Conservation (phyloP, 2,888 invertebrate genomes). For the Arge pagana region DNA sequence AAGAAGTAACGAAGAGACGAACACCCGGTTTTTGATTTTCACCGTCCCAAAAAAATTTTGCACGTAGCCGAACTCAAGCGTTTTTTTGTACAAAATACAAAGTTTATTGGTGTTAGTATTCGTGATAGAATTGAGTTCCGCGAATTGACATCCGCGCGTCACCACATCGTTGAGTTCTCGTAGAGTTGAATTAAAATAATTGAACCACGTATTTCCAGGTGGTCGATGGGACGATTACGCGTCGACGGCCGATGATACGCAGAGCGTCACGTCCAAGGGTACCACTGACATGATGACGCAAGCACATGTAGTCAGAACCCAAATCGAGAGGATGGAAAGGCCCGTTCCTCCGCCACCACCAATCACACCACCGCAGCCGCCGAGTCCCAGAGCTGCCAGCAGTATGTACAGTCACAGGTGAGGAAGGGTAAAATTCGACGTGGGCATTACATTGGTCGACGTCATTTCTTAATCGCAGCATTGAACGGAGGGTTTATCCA, state of each 20-base stretch:
- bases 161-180: constrained; percentile 53
- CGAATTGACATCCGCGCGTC: constrained; percentile 50
- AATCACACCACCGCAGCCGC: constrained; percentile 57
- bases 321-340: constrained; percentile 67
- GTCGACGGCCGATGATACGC: constrained; percentile 53
- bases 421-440: neutral
- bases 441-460: too few species aligned
- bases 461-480: too few species aligned
- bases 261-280: constrained; percentile 55
- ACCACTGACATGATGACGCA: constrained; percentile 58
- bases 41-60: too few species aligned
- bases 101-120: too few species aligned
- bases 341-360: constrained; percentile 65
- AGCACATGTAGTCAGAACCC: constrained; percentile 58
- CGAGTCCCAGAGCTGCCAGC: constrained; percentile 58
- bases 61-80: too few species aligned
- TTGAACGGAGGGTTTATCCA: too few species aligned
- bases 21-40: too few species aligned
- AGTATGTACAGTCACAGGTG: constrained; percentile 60
- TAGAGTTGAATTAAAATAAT: constrained; percentile 53
- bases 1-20: too few species aligned
- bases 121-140: constrained; percentile 45
- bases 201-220: constrained; percentile 47
- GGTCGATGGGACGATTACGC: constrained; percentile 57
- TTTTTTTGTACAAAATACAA: too few species aligned